Evolutionary conservation across 2,797 vertebrate species (phyloP).

Genomic region (Gambusia yucatana): DNA sequence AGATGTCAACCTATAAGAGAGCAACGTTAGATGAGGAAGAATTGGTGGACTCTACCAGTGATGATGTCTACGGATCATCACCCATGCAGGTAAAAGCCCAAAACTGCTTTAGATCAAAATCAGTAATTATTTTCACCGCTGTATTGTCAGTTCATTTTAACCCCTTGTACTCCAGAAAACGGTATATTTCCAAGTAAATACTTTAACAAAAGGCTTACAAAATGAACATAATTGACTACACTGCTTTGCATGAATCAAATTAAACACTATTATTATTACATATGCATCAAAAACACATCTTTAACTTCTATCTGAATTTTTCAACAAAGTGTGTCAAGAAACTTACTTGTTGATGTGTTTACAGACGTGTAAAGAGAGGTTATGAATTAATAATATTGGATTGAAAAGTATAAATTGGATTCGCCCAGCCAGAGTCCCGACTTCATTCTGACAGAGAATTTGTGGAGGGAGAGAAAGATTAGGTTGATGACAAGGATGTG

Average conservation of each 20-base stretch:
- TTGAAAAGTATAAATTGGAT: not conserved
- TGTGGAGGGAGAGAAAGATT: not conserved
- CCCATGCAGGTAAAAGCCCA: slow-evolving; percentile 86
- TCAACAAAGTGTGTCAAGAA: not conserved
- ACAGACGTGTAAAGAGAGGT: not conserved
- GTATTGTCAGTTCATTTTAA: not conserved
- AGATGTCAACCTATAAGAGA: slow-evolving; percentile 97
- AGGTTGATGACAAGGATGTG: too few species aligned
- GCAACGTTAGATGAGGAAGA: slow-evolving; percentile 95
- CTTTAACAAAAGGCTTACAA: not conserved
- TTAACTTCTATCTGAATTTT: not conserved
- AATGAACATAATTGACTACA: not conserved
- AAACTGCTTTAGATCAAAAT: not conserved
- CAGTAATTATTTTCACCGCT: not conserved
- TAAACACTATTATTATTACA: not conserved
- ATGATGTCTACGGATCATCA: slow-evolving; percentile 87
- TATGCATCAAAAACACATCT: not conserved
- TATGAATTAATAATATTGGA: not conserved
- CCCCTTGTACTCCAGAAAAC: not conserved
- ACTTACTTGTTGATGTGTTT: not conserved
- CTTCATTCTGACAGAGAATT: not conserved
- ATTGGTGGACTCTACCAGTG: slow-evolving; percentile 87
- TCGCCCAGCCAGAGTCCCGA: not conserved
- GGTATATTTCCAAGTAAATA: not conserved
- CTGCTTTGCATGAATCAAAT: not conserved